A percentile compares a stretch with the other conserved stretches of the same genome.
Evolutionary conservation across 1,140 invertebrate genomes (phyloP).

Genomic region (Euura saliciscinereae): DNA sequence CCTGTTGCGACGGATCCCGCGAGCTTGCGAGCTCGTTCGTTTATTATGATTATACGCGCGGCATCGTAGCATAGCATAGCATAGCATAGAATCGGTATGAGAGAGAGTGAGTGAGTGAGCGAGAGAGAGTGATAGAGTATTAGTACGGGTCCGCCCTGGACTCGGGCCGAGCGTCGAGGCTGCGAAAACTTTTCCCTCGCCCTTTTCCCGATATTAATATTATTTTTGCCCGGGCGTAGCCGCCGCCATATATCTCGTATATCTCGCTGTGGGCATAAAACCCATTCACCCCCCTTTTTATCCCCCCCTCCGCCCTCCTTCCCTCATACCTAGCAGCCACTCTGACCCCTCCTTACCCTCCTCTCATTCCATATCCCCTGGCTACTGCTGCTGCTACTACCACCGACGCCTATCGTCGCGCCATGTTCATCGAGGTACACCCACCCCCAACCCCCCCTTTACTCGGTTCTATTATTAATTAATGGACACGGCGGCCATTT

Average conservation of each 20-base stretch:
- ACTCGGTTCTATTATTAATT: constrained; percentile 13
- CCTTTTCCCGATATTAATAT: constrained; percentile 62
- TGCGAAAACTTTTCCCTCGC: constrained; percentile 55
- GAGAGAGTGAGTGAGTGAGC: no score
- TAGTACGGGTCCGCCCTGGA: constrained; percentile 49
- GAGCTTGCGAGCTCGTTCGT: constrained; percentile 25
- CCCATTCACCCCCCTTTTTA: constrained; percentile 51
- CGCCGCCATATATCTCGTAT: constrained; percentile 61
- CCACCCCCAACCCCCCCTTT: not conserved
- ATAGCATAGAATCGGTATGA: no score
- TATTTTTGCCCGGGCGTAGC: constrained; percentile 61
- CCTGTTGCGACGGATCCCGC: constrained; percentile 37
- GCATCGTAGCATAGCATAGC: no score
- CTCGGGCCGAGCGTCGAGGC: constrained; percentile 54
- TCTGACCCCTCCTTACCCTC: not conserved
- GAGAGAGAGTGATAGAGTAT: constrained; percentile 42
- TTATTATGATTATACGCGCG: no score
- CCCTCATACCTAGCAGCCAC: constrained; percentile 1
- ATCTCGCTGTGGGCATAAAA: constrained; percentile 61
- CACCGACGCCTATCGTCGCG: constrained; percentile 3
- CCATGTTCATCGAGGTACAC: not conserved
- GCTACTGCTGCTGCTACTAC: not conserved
- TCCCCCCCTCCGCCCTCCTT: constrained; percentile 37
- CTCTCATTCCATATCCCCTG: not conserved
- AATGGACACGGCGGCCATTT: constrained; percentile 9